These are phyloP conservation scores for Denticeps clupeoides DNA, from an alignment of 2,797 vertebrate species.

Conservation along the genomic window DNA sequence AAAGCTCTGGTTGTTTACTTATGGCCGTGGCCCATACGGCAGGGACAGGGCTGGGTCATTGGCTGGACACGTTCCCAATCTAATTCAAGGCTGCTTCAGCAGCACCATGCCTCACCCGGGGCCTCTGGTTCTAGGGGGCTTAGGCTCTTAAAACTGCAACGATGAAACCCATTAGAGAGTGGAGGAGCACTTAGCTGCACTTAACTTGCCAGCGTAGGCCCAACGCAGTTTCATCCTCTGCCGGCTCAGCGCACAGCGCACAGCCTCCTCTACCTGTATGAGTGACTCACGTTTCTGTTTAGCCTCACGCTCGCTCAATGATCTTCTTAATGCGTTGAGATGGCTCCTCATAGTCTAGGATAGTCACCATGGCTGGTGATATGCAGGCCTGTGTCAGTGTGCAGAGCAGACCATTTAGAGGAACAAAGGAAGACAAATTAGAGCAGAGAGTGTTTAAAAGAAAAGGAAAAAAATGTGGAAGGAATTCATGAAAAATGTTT, in stretches of 20 bases:
- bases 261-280: not conserved
- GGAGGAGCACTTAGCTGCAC: constrained; percentile 14
- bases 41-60: not conserved
- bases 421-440: not conserved
- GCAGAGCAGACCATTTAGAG: not conserved
- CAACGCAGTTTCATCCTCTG: constrained; percentile 10
- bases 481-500: not conserved
- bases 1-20: no score
- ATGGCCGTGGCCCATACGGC: no score
- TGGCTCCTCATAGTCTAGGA: no score
- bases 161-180: not conserved
- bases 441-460: not conserved
- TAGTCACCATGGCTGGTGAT: constrained; percentile 7
- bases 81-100: not conserved
- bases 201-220: constrained; percentile 7
- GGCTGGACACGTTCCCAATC: not conserved
- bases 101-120: not conserved
- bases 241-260: constrained; percentile 3
- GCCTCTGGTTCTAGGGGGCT: not conserved
- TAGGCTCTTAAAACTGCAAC: not conserved
- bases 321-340: no score
- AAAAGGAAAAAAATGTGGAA: not conserved
- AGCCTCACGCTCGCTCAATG: not conserved
- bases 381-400: no score
- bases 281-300: not conserved